Evolutionary conservation across 1,140 invertebrate genomes (phyloP).

Genomic region (Drosophila sturtevanti): DNA sequence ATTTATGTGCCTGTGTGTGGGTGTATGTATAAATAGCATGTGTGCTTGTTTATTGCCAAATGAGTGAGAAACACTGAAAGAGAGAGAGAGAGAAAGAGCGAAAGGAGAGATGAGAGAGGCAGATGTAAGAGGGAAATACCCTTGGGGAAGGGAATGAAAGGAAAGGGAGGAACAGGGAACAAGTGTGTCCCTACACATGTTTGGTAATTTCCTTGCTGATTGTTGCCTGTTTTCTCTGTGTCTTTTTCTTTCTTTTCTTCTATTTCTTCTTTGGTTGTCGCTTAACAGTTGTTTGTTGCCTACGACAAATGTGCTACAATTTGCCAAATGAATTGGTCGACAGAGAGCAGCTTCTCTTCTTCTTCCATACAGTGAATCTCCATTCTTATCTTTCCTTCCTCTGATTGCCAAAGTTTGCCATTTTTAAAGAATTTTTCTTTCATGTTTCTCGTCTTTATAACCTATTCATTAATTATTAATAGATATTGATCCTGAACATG

Average conservation of each 20-base stretch:
- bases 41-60: slow-evolving; percentile 51
- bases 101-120: background rate
- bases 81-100: background rate
- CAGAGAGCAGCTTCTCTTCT: background rate
- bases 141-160: too few relatives aligned
- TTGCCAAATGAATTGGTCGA: slow-evolving; percentile 7
- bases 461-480: too few relatives aligned
- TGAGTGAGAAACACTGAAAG: slow-evolving; percentile 19
- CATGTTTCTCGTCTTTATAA: too few relatives aligned
- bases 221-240: slow-evolving; percentile 52
- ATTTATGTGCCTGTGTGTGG: too few relatives aligned
- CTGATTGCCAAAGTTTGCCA: background rate
- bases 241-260: background rate
- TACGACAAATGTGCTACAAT: slow-evolving; percentile 6
- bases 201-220: slow-evolving; percentile 72
- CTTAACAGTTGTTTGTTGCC: slow-evolving; percentile 18
- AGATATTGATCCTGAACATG: too few relatives aligned
- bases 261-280: background rate
- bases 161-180: background rate
- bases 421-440: too few relatives aligned
- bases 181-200: slow-evolving; percentile 56
- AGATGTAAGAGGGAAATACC: background rate
- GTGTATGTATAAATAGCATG: background rate
- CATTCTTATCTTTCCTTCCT: too few relatives aligned
- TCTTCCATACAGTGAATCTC: background rate